These are phyloP conservation scores for Craseonycteris thonglongyai DNA, from an alignment of 2,113 vertebrate genomes.

Conservation along the genomic window DNA sequence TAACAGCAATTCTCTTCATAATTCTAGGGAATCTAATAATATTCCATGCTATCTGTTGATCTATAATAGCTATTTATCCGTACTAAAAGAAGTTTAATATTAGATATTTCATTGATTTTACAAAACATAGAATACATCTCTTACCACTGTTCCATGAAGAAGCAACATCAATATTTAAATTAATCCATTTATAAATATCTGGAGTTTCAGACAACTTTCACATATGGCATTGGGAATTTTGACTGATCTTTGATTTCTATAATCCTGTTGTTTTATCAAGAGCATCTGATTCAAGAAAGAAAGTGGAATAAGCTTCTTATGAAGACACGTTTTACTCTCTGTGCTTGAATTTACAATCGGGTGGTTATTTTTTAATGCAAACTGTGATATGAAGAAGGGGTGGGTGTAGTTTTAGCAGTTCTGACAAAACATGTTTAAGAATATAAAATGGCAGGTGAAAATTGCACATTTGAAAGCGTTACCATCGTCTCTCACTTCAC, in stretches of 20 bases:
- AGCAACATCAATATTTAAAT: neutral
- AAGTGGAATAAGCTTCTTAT: neutral
- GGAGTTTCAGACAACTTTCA: neutral
- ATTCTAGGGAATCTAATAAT: neutral
- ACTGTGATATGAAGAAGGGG: neutral
- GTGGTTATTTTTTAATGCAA: neutral
- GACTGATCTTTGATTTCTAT: neutral
- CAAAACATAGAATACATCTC: neutral
- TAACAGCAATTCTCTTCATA: neutral
- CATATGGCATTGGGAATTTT: neutral
- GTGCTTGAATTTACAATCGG: neutral
- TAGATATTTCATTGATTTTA: neutral
- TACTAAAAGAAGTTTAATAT: neutral
- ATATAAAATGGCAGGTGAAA: neutral
- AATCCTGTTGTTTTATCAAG: neutral
- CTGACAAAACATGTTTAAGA: neutral
- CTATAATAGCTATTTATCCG: too few species aligned
- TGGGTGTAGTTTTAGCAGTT: neutral
- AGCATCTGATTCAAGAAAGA: neutral
- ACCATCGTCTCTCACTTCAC: neutral
- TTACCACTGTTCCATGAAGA: neutral
- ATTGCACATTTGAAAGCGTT: too few species aligned
- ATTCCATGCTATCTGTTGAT: too few species aligned
- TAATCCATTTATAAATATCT: neutral
- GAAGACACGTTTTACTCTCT: neutral